Evolutionary conservation across 2,888 invertebrate genomes (phyloP), one percentile per base, ranked within the genome.

Genomic region (Lissonota sp.): DNA sequence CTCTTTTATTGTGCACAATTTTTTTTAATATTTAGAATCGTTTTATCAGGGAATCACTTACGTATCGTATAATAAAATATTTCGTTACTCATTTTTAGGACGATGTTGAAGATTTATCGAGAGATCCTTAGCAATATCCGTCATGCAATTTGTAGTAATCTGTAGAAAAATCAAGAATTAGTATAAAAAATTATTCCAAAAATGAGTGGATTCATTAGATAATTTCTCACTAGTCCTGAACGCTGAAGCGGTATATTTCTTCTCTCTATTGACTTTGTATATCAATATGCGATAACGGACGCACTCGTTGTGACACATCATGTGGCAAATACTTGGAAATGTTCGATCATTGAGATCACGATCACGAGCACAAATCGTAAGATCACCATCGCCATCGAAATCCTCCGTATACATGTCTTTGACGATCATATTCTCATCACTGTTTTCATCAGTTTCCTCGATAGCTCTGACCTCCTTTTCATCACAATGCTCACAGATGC

Each of bases 221-320:
- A n/a, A 5, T 57, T 69, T 69, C 90, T 91, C 78, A 91, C 91
- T 90, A 6, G 88, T 83, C 80, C 91, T 84, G 42, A 74, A 87
- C 3, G 86, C 87, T 0, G 73, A 74, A 10, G 79, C 80, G 62
- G 83, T 37, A 60, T 84, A 77, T 69, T 83, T 83, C 40, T 82
- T 85, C 26, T 74, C 76, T 6, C 78, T 79, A n/a, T 84, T 80
- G 6, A 75, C 74, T 5, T 71, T 69, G 46, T 84, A 80, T 63
- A 83, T 81, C 55, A 80, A 73, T 6, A 84, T 14, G 4, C 86
- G 87, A 76, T 86, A 88, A 67, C 79, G 85, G 40, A 90, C 86
- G 79, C 92, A 91, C n/a, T 84, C 83, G 83, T 92, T 92, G 80
- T 86, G 80, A 82, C 92, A 92, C 16, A 86, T 84, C 92, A 92